Evolutionary conservation across 2,797 vertebrate genomes (phyloP).

Genomic region (Emydoidea blandingii): DNA sequence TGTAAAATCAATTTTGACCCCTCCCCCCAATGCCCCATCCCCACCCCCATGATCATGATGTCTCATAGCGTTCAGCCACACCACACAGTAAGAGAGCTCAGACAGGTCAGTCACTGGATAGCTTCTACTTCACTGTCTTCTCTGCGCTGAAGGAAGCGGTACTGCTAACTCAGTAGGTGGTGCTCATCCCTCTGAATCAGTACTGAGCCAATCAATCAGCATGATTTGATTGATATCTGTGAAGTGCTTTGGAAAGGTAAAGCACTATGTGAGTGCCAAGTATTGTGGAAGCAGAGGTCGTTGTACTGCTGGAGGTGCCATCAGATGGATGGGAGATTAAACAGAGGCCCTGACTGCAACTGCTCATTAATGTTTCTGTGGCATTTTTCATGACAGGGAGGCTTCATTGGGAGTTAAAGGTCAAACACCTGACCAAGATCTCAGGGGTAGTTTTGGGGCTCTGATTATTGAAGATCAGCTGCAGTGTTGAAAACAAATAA

Average conservation of each 20-base stretch:
- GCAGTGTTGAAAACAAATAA: constrained; percentile 15
- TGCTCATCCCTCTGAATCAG: constrained; percentile 36
- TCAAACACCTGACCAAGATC: constrained; percentile 47
- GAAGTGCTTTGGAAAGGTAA: constrained; percentile 57
- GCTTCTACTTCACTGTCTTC: too few relatives aligned
- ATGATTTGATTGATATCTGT: constrained; percentile 66
- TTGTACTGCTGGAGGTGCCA: constrained; percentile 46
- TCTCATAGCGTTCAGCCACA: not conserved
- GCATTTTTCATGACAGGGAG: constrained; percentile 47
- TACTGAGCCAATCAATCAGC: constrained; percentile 45
- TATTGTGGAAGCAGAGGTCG: constrained; percentile 58
- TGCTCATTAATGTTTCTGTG: constrained; percentile 67
- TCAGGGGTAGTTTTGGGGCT: not conserved
- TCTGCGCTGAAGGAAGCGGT: not conserved
- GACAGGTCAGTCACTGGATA: not conserved
- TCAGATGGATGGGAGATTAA: constrained; percentile 69
- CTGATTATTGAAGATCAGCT: constrained; percentile 47
- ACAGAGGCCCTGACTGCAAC: constrained; percentile 37
- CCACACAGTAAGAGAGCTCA: not conserved
- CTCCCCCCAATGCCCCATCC: not conserved
- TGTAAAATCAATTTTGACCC: not conserved
- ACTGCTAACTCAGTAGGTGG: not conserved
- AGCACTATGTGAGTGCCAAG: constrained; percentile 41
- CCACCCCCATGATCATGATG: not conserved
- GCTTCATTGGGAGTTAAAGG: constrained; percentile 58